Base-by-base conservation (phyloP, 2,113 vertebrate species). In the Hippocampus comes region DNA sequence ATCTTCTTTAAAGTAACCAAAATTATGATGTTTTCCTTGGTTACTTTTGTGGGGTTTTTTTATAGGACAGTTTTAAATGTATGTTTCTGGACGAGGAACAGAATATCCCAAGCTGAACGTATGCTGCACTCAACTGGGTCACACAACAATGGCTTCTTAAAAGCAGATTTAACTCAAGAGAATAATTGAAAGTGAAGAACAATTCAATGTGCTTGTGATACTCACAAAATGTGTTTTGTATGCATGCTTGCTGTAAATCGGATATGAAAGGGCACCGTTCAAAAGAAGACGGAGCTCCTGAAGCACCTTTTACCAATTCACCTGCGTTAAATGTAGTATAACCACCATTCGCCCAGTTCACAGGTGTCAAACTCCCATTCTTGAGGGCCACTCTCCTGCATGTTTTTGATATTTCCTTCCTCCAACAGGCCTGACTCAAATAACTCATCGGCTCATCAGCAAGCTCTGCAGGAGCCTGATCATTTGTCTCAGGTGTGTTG, bases 231-330 rank as follows among this genome's bases (percentile, higher is more conserved):
- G 34, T 38, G 34, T 38, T 38, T 38, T 38, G 34, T 38, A 38
- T 38, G 34, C 34, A 0, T 38, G 12, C 9, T n/a, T 67, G 46
- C 51, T 57, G n/a, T 63, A 25, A 51, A 43, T 60, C 17, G n/a
- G 11, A 72, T 73, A 17, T 75, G 53, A 69, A 55, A 64, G 27
- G 49, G 30, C 4, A 30, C 20, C 60, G 1, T 70, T 17, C 27
- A 49, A 64, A 14, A 30, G 23, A 18, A 59, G 57, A 68, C 56
- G 23, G 10, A 46, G 18, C 42, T 18, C 38, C 48, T 60, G 20
- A 18, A 51, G 27, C 41, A 9, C 59, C 48, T 42, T 74, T 73
- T 56, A 57, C 30, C 5, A 15, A 42, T 75, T 49, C 48, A 56
- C 71, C 14, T 30, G 5, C 41, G 49, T 61, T 68, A 27, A 25